These are phyloP conservation scores for Xenopus laevis DNA, from an alignment of 2,113 vertebrate genomes.

Conservation along the genomic window DNA sequence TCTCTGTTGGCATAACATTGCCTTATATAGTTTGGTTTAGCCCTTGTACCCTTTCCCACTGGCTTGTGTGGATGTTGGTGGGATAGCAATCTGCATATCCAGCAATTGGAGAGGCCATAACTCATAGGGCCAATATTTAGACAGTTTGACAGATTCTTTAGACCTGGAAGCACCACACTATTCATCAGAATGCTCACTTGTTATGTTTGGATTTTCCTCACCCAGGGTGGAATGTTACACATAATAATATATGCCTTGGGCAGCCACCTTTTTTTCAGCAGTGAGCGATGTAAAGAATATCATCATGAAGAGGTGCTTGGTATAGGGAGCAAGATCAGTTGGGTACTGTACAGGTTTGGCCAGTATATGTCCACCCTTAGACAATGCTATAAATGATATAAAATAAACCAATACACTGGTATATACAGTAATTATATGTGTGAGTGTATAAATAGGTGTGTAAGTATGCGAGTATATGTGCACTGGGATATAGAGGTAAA, in stretches of 20 bases:
- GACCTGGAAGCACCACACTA: not conserved
- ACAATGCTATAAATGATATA: too few relatives aligned
- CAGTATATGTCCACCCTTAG: too few relatives aligned
- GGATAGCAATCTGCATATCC: slow-evolving; percentile 5
- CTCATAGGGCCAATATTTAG: slow-evolving; percentile 30
- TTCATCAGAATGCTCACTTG: not conserved
- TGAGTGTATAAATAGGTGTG: too few relatives aligned
- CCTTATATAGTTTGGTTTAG: slow-evolving; percentile 31
- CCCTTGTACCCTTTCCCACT: slow-evolving; percentile 10
- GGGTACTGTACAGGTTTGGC: too few relatives aligned
- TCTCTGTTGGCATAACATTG: slow-evolving; percentile 22
- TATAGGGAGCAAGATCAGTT: not conserved
- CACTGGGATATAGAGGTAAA: too few relatives aligned
- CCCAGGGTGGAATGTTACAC: slow-evolving; percentile 3
- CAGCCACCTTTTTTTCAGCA: slow-evolving; percentile 3
- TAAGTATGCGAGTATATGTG: too few relatives aligned
- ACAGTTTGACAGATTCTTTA: slow-evolving; percentile 14
- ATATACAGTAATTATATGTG: too few relatives aligned
- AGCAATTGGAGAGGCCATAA: not conserved
- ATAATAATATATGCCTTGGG: slow-evolving; percentile 3
- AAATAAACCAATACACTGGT: too few relatives aligned
- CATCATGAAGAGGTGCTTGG: not conserved
- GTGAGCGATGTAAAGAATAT: not conserved
- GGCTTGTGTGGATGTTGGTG: slow-evolving; percentile 14
- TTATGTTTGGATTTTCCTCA: slow-evolving; percentile 20